Evolutionary conservation across 2,113 vertebrate species (phyloP), one percentile per base, ranked within the genome.

Genomic region (Callipepla californica): DNA sequence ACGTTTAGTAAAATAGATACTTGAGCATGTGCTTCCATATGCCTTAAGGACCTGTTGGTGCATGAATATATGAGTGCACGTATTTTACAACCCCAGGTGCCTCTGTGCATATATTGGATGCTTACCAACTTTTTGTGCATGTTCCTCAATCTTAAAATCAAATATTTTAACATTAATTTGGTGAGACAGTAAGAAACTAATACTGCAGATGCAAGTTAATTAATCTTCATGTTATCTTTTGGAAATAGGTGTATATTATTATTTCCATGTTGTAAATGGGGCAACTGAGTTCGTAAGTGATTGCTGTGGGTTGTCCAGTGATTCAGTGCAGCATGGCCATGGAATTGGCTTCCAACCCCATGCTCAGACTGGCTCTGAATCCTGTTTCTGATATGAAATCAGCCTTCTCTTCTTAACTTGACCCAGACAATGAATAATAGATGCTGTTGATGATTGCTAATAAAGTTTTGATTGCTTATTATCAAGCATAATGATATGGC

Each of bases 391-490:
- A 50, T 55, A 67, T 6, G 40, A 25, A 20, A 57, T 5, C 40
- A 69, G 40, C 58, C 66, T 62, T 87, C 19, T 15, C 20, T 83
- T 80, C 72, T 83, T 91, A 48, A 44, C 42, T 75, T 63, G 28
- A 50, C 67, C 72, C 51, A 67, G 76, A 19, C 40, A 80, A 83
- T 89, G 76, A 87, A 93, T 95, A 95, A 95, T 96, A 95, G 89
- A 94, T 96, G 75, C 63, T 88, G 68, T 0, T 85, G 83, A 0
- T 95, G 87, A 78, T 85, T 83, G 48, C 85, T 96, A 93, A 94
- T 96, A 94, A 96, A 93, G 76, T 95, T 96, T 91, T 96, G 89
- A 94, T 95, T 94, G 93, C 72, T 13, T 75, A 67, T 91, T 90
- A 87, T 88, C 79, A 75, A 80, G 65, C 72, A 26, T 91, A 96